phyloP scores from a whole-genome alignment of 2,888 invertebrate genomes.

The Caenorhabditis becei region DNA sequence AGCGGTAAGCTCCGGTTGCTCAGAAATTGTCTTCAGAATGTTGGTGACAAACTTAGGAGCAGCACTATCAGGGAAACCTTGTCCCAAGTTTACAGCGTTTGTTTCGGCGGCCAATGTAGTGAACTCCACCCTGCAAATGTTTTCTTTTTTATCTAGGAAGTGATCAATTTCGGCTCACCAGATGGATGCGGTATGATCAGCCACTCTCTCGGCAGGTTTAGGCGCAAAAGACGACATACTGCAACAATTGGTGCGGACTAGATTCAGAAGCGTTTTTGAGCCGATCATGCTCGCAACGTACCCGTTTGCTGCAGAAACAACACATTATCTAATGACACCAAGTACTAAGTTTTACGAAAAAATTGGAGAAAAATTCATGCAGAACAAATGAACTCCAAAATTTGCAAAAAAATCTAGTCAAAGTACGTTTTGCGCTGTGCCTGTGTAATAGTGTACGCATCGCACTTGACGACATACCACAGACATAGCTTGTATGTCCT shows the following conservation, averaged over 20 bases:
- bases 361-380: too few relatives aligned
- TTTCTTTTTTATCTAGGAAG: too few relatives aligned
- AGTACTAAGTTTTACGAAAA: too few relatives aligned
- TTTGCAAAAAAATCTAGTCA: background rate
- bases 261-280: conserved; percentile 45
- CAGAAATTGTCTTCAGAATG: conserved; percentile 72
- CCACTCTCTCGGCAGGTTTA: conserved; percentile 59
- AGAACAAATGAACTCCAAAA: background rate
- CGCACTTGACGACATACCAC: conserved; percentile 25
- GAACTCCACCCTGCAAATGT: conserved; percentile 80
- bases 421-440: background rate
- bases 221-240: conserved; percentile 50
- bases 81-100: conserved; percentile 81
- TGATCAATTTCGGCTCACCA: too few relatives aligned
- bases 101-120: conserved; percentile 78
- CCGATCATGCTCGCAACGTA: conserved; percentile 46
- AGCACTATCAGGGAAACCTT: conserved; percentile 81
- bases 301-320: conserved; percentile 55
- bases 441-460: background rate
- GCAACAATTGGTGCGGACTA: conserved; percentile 48
- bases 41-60: conserved; percentile 78
- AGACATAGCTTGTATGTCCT: background rate
- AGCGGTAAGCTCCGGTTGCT: conserved; percentile 74
- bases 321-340: conserved; percentile 10
- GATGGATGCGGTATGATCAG: conserved; percentile 64